Evolutionary conservation across 2,113 vertebrate species (phyloP).

Genomic region (Athene cunicularia): DNA sequence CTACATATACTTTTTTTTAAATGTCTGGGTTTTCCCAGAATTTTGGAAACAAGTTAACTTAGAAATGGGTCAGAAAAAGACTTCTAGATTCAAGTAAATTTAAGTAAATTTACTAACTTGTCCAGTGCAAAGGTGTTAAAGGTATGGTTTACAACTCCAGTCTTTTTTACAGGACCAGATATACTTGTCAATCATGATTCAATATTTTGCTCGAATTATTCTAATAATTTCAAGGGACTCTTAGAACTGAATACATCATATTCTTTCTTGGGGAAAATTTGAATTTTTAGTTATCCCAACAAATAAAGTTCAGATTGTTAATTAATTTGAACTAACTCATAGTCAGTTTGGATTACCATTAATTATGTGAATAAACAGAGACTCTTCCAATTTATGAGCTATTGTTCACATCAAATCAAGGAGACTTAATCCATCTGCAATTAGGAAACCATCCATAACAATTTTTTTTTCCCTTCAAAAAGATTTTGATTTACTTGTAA

Average conservation of each 20-base stretch:
- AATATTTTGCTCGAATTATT: not conserved
- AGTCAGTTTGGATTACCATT: conserved; percentile 21
- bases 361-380: conserved; percentile 7
- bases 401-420: conserved; percentile 36
- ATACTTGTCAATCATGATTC: not conserved
- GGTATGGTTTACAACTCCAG: not conserved
- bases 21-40: not conserved
- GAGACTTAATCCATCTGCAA: not conserved
- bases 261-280: not conserved
- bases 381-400: not conserved
- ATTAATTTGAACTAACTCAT: conserved; percentile 17
- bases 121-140: not conserved
- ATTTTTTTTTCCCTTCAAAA: not conserved
- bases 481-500: not conserved
- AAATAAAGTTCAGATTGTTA: conserved; percentile 12
- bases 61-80: not conserved
- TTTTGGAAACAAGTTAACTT: not conserved
- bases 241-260: not conserved
- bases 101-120: not conserved
- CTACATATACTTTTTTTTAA: not conserved
- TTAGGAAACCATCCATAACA: not conserved
- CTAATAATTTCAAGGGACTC: not conserved
- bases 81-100: not conserved
- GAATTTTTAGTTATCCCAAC: conserved; percentile 6
- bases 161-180: not conserved